Conservation (phyloP, 2,888 invertebrate genomes). For the Pristionchus arcanus region DNA sequence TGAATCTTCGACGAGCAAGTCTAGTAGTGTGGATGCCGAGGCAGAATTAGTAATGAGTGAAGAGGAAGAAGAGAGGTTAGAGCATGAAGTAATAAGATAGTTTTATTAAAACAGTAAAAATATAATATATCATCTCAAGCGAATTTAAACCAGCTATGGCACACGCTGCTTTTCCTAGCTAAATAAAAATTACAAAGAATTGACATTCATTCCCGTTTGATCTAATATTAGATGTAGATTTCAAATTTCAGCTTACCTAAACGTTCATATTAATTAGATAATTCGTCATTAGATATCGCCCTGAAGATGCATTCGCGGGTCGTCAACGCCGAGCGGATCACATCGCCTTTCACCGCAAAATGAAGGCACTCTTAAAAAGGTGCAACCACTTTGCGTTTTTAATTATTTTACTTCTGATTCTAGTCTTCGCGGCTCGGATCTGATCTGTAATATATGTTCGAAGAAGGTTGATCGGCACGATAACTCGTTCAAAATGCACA, state of each 20-base stretch:
- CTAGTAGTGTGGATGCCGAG: slow-evolving; percentile 17
- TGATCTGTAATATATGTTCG: slow-evolving; percentile 64
- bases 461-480: slow-evolving; percentile 63
- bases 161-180: too few species aligned
- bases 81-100: background rate
- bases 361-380: slow-evolving; percentile 64
- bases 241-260: too few species aligned
- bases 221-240: too few species aligned
- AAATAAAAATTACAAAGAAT: background rate
- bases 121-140: too few species aligned
- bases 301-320: slow-evolving; percentile 25
- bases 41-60: background rate
- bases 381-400: background rate
- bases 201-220: too few species aligned
- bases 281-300: background rate
- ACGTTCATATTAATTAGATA: background rate
- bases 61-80: slow-evolving; percentile 24
- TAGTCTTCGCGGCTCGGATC: slow-evolving; percentile 59
- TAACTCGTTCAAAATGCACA: slow-evolving; percentile 64
- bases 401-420: background rate
- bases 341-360: slow-evolving; percentile 69
- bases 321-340: slow-evolving; percentile 66
- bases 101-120: too few species aligned
- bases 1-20: slow-evolving; percentile 21
- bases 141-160: background rate